Evolutionary conservation across 2,888 invertebrate genomes (phyloP).

Genomic region (Capitulum mitella): DNA sequence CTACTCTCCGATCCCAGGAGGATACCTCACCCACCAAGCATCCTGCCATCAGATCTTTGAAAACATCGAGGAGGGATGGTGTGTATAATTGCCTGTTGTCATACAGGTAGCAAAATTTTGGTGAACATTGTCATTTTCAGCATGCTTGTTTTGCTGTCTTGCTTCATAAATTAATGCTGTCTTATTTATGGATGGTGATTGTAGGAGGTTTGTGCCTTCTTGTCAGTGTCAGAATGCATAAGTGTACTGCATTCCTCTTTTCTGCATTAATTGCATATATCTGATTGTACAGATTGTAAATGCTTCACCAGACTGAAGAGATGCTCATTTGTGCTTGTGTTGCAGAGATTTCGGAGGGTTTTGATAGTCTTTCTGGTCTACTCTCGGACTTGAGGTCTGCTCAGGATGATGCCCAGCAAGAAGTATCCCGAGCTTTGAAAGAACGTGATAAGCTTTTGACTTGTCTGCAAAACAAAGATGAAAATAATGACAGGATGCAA

Average conservation of each 20-base stretch:
- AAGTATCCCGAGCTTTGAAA: background rate
- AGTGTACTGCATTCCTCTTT: no score
- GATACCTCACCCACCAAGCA: background rate
- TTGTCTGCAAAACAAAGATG: background rate
- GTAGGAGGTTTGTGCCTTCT: background rate
- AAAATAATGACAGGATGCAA: background rate
- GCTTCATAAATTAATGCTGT: background rate
- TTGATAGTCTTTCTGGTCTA: background rate
- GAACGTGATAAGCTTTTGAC: background rate
- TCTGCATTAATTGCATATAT: background rate
- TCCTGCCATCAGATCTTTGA: background rate
- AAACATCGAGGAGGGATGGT: constrained; percentile 8
- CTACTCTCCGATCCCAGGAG: background rate
- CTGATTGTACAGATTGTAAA: background rate
- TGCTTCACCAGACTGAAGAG: no score
- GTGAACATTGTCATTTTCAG: background rate
- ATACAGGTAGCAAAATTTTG: background rate
- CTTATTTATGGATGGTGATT: background rate
- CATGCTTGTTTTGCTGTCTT: background rate
- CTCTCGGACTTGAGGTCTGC: background rate
- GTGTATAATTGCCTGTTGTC: background rate
- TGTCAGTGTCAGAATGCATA: background rate
- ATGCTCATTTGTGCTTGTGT: background rate
- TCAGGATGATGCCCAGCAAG: constrained; percentile 3
- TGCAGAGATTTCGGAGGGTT: background rate